phyloP scores from a whole-genome alignment of 2,888 invertebrate genomes.

The Sacculina carcini region DNA sequence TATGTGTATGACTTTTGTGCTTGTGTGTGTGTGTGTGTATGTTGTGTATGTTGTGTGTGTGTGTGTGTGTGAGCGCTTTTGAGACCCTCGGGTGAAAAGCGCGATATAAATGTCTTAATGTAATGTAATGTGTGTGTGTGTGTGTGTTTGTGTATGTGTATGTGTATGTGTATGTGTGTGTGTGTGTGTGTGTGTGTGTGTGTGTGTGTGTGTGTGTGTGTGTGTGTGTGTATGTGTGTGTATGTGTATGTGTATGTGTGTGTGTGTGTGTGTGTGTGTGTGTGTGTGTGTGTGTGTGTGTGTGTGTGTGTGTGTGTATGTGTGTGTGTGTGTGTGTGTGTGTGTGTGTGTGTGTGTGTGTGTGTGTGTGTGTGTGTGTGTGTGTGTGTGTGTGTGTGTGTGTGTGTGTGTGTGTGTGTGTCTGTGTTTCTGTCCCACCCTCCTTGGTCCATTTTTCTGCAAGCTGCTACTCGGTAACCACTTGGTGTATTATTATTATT shows the following conservation, averaged over 20 bases:
- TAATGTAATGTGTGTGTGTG: not conserved
- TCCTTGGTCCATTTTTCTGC: no score
- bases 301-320: conserved; percentile 1
- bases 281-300: not conserved
- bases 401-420: not conserved
- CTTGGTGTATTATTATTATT: no score
- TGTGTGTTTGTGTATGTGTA: not conserved
- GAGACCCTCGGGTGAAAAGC: no score
- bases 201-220: conserved; percentile 1
- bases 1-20: no score
- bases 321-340: conserved; percentile 3
- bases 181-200: not conserved
- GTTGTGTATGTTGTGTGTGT: no score
- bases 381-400: not conserved
- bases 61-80: no score
- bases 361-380: not conserved
- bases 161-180: not conserved
- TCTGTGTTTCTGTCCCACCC: no score
- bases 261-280: not conserved
- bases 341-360: not conserved
- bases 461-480: no score
- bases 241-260: not conserved
- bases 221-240: conserved; percentile 1
- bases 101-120: no score
- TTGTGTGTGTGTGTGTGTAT: no score